Evolutionary conservation across 2,888 invertebrate species (phyloP).

Genomic region (Pecten maximus): DNA sequence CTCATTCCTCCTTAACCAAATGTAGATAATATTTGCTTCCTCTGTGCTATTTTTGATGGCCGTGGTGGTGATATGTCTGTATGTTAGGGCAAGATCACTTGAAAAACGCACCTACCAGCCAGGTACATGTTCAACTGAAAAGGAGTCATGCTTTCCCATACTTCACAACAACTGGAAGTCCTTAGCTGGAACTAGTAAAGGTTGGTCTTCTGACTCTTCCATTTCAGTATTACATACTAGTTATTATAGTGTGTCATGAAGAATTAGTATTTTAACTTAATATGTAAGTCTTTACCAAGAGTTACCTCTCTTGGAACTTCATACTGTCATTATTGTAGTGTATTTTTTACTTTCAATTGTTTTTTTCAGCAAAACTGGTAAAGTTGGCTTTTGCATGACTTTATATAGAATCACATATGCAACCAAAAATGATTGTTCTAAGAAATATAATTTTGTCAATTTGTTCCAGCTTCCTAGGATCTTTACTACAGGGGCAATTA

Average conservation of each 20-base stretch:
- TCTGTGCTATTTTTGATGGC: neutral
- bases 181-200: neutral
- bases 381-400: too few relatives aligned
- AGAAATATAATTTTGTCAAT: too few relatives aligned
- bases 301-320: conserved; percentile 1
- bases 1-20: neutral
- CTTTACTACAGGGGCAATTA: too few relatives aligned
- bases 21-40: neutral
- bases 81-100: neutral
- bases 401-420: too few relatives aligned
- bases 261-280: too few relatives aligned
- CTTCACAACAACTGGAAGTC: neutral
- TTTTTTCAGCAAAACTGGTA: too few relatives aligned
- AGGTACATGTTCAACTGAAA: neutral
- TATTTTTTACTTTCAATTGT: neutral
- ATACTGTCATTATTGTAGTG: neutral
- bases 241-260: neutral
- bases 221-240: neutral
- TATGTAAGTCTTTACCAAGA: neutral
- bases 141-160: neutral
- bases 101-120: neutral
- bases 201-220: neutral
- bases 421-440: too few relatives aligned
- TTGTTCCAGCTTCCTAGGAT: too few relatives aligned
- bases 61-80: neutral